Percentiles rank a stretch among this genome's conserved stretches.
Conservation (phyloP, 2,113 vertebrate species). For the Thomomys bottae region DNA sequence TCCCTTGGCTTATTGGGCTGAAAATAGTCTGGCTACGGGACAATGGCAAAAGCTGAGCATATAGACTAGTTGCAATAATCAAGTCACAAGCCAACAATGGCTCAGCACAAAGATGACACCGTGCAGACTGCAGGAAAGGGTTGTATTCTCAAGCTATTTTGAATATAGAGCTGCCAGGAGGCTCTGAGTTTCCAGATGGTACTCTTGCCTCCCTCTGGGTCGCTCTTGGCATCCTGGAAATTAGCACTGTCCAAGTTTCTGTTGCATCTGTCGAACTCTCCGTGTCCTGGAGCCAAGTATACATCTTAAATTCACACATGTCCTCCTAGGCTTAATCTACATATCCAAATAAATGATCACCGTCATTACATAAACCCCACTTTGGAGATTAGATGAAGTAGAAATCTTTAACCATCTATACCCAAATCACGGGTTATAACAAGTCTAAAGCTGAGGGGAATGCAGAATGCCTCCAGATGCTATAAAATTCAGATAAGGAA, state of each 20-base stretch:
- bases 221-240: conserved; percentile 46
- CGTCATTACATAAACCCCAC: not conserved
- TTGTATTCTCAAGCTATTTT: not conserved
- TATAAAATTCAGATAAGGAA: conserved; percentile 45
- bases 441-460: conserved; percentile 60
- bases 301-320: not conserved
- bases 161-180: not conserved
- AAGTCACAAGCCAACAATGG: not conserved
- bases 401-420: conserved; percentile 37
- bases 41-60: not conserved
- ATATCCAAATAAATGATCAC: conserved; percentile 48
- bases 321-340: conserved; percentile 33
- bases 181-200: conserved; percentile 42
- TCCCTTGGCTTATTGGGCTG: not conserved
- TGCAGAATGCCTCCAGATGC: conserved; percentile 71
- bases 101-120: not conserved
- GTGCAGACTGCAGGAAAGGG: not conserved
- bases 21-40: not conserved
- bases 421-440: conserved; percentile 67
- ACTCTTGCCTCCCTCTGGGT: not conserved
- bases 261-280: conserved; percentile 18
- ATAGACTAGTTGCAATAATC: not conserved
- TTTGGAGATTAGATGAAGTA: conserved; percentile 2
- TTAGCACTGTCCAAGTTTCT: conserved; percentile 43
- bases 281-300: conserved; percentile 1